Evolutionary conservation across 2,113 vertebrate genomes (phyloP), one percentile per base, ranked within the genome.

Genomic region (Psittacara wagleri): DNA sequence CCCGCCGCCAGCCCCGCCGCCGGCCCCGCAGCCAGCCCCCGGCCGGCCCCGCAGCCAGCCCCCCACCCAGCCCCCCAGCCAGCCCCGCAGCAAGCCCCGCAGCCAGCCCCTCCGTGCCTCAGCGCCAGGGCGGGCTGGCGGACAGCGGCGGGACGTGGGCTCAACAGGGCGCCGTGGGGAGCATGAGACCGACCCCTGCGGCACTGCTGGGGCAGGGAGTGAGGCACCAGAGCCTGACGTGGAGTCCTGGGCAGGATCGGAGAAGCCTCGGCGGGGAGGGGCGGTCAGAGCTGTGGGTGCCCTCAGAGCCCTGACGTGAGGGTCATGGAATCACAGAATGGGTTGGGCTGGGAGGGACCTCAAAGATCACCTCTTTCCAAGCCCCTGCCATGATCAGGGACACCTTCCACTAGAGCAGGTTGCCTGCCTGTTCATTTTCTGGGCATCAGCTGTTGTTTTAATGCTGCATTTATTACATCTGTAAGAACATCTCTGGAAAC

Each of bases 371-470:
- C 33, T 59, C 4, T 9, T 59, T n/a, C 33, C 20, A 4, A 23
- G 33, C 55, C 33, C 20, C 33, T 59, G 13, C 13, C 13, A 16
- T 2, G 57, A 15, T 23, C 33, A 59, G 57, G 22, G 22, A 24
- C 33, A 24, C 22, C 22, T 35, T 35, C 33, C 33, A 10, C 57
- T 15, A 35, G 22, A 23, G 33, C 22, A 16, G 57, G 33, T 15
- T 33, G 33, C 33, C 51, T 4, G 8, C 9, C 13, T 2, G 0
- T 6, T 69, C 13, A 0, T 5, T 9, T 23, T 8, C 51, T 8
- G 17, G n/a, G 55, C 55, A 33, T 12, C 84, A 20, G 41, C 64
- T 17, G 37, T 4, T 6, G 4, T 14, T 59, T 15, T 12, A 46
- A 63, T 64, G 39, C 48, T 7, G 1, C 9, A 12, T 8, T 51